phyloP scores from a whole-genome alignment of 1,140 invertebrate species.

The Bombus superbus region DNA sequence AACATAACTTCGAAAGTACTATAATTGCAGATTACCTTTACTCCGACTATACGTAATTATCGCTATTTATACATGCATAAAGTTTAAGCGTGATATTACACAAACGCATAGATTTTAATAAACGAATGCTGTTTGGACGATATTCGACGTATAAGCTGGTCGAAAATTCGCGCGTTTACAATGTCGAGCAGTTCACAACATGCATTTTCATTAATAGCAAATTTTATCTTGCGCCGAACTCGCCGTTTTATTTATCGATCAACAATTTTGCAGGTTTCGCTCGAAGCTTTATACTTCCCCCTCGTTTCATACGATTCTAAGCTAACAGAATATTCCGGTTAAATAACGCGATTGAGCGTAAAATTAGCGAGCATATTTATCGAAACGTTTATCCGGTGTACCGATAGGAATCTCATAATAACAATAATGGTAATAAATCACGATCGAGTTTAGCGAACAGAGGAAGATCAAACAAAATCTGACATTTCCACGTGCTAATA shows the following conservation, averaged over 20 bases:
- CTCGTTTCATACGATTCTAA: not conserved
- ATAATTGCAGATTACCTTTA: too few species aligned
- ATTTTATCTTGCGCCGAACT: not conserved
- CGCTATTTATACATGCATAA: too few species aligned
- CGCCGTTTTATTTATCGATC: conserved; percentile 4
- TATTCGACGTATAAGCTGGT: not conserved
- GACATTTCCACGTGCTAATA: not conserved
- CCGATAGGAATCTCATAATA: not conserved
- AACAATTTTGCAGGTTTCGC: not conserved
- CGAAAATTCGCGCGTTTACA: conserved; percentile 1
- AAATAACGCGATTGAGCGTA: not conserved
- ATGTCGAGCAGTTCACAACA: not conserved
- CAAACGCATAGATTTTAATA: too few species aligned
- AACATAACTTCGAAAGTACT: too few species aligned
- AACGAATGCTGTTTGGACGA: not conserved
- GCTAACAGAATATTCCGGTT: not conserved
- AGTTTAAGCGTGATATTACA: too few species aligned
- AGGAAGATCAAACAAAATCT: not conserved
- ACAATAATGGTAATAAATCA: not conserved
- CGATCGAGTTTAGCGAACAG: not conserved
- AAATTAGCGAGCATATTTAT: conserved; percentile 8
- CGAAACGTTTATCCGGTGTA: not conserved
- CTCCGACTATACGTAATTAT: too few species aligned
- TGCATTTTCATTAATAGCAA: conserved; percentile 10
- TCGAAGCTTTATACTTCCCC: too few species aligned